phyloP scores from a whole-genome alignment of 2,888 invertebrate genomes.

The Meteorus colon region DNA sequence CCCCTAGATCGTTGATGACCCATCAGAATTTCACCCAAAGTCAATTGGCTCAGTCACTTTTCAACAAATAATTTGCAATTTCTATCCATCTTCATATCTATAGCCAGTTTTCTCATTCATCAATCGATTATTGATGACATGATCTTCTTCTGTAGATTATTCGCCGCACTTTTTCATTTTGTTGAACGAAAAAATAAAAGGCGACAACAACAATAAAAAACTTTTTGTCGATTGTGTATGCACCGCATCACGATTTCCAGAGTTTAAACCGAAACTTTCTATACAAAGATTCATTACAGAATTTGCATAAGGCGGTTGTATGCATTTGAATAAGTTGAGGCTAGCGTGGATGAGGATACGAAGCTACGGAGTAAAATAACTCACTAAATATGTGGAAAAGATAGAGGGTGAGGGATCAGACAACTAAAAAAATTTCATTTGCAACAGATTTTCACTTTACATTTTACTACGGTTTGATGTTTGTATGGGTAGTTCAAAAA shows the following conservation, averaged over 20 bases:
- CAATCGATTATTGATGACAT: not conserved
- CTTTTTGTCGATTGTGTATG: conserved; percentile 38
- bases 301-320: conserved; percentile 51
- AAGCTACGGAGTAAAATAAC: not conserved
- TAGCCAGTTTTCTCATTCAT: not conserved
- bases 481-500: not conserved
- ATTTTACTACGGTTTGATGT: not conserved
- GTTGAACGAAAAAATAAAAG: not conserved
- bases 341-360: conserved; percentile 8
- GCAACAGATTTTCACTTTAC: not conserved
- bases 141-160: not conserved
- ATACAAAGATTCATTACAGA: conserved; percentile 53
- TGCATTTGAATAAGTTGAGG: conserved; percentile 54
- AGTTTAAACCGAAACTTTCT: conserved; percentile 45
- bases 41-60: conserved; percentile 10
- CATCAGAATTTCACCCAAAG: conserved; percentile 14
- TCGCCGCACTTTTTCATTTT: not conserved
- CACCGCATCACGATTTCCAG: conserved; percentile 32
- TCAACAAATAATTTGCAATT: not conserved
- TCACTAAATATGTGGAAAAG: not conserved
- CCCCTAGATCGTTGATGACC: conserved; percentile 17
- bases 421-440: conserved; percentile 2
- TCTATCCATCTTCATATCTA: not conserved
- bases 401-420: not conserved
- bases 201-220: conserved; percentile 4